phyloP scores from a whole-genome alignment of 2,113 vertebrate genomes.

The Salvelinus fontinalis region DNA sequence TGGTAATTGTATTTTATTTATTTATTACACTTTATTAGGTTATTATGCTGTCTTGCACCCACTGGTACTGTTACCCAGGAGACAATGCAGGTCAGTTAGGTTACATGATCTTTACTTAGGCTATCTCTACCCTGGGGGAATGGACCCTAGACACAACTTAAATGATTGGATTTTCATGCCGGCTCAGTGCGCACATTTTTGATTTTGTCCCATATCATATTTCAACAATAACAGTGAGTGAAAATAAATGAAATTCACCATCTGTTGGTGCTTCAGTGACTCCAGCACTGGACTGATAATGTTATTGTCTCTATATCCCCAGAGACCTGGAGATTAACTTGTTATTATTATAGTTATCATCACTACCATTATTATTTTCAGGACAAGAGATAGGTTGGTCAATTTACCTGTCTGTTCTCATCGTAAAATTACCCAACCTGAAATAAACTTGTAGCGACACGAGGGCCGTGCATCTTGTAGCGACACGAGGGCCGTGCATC shows the following conservation, averaged over 20 bases:
- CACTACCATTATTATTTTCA: conserved; percentile 24
- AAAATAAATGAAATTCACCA: conserved; percentile 36
- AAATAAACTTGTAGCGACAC: conserved; percentile 35
- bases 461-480: not conserved
- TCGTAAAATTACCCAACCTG: conserved; percentile 17
- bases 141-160: not conserved
- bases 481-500: not conserved
- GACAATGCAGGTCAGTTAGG: not conserved
- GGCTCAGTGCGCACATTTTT: conserved; percentile 39
- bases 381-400: conserved; percentile 18
- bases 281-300: conserved; percentile 26
- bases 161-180: conserved; percentile 9
- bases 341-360: conserved; percentile 39
- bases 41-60: not conserved
- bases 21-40: not conserved
- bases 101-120: conserved; percentile 16
- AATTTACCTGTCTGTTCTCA: conserved; percentile 20
- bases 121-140: not conserved
- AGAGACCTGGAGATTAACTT: conserved; percentile 46
- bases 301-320: conserved; percentile 49
- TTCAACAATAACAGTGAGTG: conserved; percentile 40
- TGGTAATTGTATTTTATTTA: not conserved
- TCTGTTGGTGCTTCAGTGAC: conserved; percentile 40
- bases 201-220: conserved; percentile 39
- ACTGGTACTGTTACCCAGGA: not conserved